These are phyloP conservation scores for Micrastur ruficollis DNA, from an alignment of 2,797 vertebrate species.

Conservation along the genomic window DNA sequence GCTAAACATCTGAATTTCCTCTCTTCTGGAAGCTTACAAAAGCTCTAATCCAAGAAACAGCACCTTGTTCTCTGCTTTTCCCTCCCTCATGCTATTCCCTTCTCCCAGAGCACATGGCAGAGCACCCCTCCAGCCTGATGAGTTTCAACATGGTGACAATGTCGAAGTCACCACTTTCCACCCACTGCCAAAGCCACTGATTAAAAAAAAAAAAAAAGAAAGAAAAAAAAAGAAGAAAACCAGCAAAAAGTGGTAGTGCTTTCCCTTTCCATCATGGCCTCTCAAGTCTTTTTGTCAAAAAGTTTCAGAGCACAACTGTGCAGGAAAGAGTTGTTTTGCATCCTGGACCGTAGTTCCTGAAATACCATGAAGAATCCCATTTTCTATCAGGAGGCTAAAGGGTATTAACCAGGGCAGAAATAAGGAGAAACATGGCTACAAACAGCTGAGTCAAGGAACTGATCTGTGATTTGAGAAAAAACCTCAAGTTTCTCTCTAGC, in stretches of 20 bases:
- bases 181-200: background rate
- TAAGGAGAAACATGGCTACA: background rate
- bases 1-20: conserved; percentile 48
- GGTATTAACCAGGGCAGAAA: background rate
- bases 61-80: background rate
- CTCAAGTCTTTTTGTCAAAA: background rate
- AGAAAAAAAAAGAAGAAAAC: background rate
- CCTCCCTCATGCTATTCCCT: background rate
- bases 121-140: background rate
- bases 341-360: background rate
- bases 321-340: background rate
- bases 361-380: background rate
- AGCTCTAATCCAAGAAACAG: background rate
- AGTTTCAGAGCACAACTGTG: background rate
- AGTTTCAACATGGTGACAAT: background rate
- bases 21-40: conserved; percentile 22
- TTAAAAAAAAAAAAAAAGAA: background rate
- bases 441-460: background rate
- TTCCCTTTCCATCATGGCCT: background rate
- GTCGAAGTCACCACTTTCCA: background rate
- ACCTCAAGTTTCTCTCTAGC: background rate
- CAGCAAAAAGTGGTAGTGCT: background rate
- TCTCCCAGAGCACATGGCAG: background rate
- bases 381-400: background rate
- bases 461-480: background rate